Evolutionary conservation across 2,888 invertebrate genomes (phyloP), one percentile per base, ranked within the genome.

Genomic region (Drosophila meridiana): DNA sequence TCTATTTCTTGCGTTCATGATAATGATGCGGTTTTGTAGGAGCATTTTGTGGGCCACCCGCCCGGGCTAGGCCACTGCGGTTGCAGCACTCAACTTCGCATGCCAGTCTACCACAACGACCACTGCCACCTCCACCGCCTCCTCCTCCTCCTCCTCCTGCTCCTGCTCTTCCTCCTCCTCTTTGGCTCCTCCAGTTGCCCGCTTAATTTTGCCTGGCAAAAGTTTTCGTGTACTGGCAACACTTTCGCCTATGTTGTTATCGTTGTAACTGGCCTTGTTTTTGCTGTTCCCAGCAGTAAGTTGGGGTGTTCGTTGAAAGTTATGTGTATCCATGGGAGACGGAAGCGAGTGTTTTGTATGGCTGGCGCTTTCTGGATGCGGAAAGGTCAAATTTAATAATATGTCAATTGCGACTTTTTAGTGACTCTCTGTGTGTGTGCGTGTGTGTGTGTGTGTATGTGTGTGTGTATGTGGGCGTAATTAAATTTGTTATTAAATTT

Each of bases 21-120:
- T 87, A 87, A 87, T 86, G 79, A 85, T 85, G 85, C 73, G 87
- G 87, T 85, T 84, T 82, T 69, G 77, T 67, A 80, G 76, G 82
- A 72, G 78, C 72, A 80, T 82, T 79, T 76, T 68, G 78, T 70
- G 76, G 85, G 79, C 82, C 82, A 62, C 66, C 65, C 55, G 63
- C 59, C 45, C 42, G 36, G 32, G 48, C 48, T 7, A 30, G 47
- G 32, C 57, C 43, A 42, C 47, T 48, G 50, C 11, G 76, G 76
- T 69, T 76, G 66, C 72, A 65, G 53, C 68, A 56, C 68, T 65
- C 58, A 64, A 55, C 50, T 56, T 63, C 45, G 59, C 43, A 34
- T 42, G 36, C 60, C 52, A 48, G 45, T n/a, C 62, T 45, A 40
- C 74, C 63, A 55, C 76, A 55, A 42, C 36, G 52, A 34, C 28